Evolutionary conservation across 2,888 invertebrate species (phyloP).

Genomic region (Imbricaverruca yamaguchii): DNA sequence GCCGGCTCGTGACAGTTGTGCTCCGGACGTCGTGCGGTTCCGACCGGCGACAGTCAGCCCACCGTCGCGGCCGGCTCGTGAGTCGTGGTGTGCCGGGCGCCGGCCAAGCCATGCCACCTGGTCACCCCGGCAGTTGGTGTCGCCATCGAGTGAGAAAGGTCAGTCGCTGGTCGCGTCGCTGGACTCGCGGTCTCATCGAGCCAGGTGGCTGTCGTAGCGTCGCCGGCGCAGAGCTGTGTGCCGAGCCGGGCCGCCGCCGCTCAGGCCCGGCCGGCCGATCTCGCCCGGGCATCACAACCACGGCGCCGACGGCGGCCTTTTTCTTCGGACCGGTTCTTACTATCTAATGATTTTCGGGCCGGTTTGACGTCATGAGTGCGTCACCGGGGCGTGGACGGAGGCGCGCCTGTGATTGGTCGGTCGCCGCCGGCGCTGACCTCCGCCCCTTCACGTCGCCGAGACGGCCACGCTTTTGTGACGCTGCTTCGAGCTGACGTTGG

Average conservation of each 20-base stretch:
- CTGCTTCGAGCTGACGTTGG: too few relatives aligned
- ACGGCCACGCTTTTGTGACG: neutral
- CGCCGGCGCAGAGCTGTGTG: too few relatives aligned
- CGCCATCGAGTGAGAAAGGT: neutral
- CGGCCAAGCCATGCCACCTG: neutral
- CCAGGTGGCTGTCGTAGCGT: too few relatives aligned
- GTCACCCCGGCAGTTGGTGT: neutral
- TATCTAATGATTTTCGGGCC: constrained; percentile 9
- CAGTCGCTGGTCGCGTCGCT: neutral
- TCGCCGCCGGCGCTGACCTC: neutral
- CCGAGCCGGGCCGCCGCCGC: too few relatives aligned
- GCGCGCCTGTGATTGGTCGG: neutral
- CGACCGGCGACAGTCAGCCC: neutral
- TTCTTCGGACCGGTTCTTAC: neutral
- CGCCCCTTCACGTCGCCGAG: neutral
- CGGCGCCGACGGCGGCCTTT: neutral
- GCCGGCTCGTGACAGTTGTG: neutral
- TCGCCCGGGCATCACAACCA: too few relatives aligned
- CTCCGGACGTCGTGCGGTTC: neutral
- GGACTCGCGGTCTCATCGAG: too few relatives aligned
- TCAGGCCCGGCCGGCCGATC: too few relatives aligned
- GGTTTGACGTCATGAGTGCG: constrained; percentile 6
- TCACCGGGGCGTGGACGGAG: neutral
- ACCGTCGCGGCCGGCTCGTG: neutral
- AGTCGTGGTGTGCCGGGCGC: neutral